Percentiles rank a stretch among this genome's conserved stretches.
Conservation (phyloP, 2,797 vertebrate species). For the Arnoldichthys spilopterus region DNA sequence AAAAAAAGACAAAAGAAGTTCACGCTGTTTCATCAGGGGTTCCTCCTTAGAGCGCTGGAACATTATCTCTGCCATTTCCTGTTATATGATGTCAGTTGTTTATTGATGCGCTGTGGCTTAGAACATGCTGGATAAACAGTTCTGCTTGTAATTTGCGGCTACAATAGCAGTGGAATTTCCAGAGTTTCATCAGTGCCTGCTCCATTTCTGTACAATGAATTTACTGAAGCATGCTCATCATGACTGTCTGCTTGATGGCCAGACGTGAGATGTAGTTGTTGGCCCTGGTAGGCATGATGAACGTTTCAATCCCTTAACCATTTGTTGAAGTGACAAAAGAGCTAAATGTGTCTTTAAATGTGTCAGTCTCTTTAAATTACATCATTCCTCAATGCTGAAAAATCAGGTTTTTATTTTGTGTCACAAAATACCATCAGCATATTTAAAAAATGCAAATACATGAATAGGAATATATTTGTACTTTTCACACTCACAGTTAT, state of each 20-base stretch:
- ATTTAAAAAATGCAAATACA: too few relatives aligned
- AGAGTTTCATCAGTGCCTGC: constrained; percentile 20
- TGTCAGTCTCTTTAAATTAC: too few relatives aligned
- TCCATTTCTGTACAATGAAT: constrained; percentile 19
- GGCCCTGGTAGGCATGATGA: not conserved
- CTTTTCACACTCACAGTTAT: too few relatives aligned
- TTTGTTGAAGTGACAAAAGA: too few relatives aligned
- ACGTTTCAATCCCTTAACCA: not conserved
- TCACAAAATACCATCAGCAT: too few relatives aligned
- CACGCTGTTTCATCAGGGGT: constrained; percentile 36
- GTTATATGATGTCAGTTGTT: constrained; percentile 40
- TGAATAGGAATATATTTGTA: too few relatives aligned
- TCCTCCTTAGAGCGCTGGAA: constrained; percentile 20
- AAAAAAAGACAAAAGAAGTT: constrained; percentile 19
- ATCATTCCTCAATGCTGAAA: too few relatives aligned
- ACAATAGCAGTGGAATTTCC: constrained; percentile 34
- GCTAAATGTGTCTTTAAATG: not conserved
- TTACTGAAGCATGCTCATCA: not conserved
- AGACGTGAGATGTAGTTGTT: not conserved
- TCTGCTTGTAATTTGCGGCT: constrained; percentile 30
- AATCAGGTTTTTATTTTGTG: too few relatives aligned
- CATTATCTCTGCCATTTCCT: constrained; percentile 35
- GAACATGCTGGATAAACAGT: constrained; percentile 33
- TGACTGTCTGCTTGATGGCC: not conserved
- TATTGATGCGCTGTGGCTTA: constrained; percentile 26